phyloP scores from a whole-genome alignment of 2,113 vertebrate species.

The Engystomops pustulosus region DNA sequence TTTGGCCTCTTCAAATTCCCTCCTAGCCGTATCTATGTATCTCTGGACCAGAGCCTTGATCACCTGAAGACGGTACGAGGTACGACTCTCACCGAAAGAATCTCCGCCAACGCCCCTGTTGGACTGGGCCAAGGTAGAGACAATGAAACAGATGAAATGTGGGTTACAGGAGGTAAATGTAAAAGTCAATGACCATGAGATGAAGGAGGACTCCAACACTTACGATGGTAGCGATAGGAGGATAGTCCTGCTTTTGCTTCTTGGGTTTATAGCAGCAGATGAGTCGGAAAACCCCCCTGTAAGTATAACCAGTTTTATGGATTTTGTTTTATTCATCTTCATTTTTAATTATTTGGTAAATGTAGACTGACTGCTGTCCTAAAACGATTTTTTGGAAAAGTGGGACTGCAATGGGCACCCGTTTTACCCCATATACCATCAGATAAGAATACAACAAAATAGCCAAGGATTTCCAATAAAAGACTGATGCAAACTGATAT shows the following conservation, averaged over 20 bases:
- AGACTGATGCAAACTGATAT: neutral
- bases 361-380: neutral
- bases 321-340: too few species aligned
- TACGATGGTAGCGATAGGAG: constrained; percentile 76
- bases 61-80: constrained; percentile 81
- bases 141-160: neutral
- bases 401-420: too few species aligned
- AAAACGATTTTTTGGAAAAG: too few species aligned
- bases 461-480: neutral
- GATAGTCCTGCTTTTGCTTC: constrained; percentile 74
- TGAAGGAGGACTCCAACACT: constrained; percentile 57
- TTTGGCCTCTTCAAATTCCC: constrained; percentile 85
- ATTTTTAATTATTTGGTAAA: neutral
- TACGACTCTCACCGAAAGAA: constrained; percentile 52
- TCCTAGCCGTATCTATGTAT: constrained; percentile 84
- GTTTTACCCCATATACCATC: too few species aligned
- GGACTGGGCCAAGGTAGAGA: neutral
- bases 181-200: too few species aligned
- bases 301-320: neutral
- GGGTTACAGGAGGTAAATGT: too few species aligned
- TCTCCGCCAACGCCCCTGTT: neutral
- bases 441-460: neutral
- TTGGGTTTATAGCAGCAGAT: constrained; percentile 79
- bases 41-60: constrained; percentile 85
- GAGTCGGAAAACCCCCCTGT: constrained; percentile 72